A percentile compares a stretch with the other conserved stretches of the same genome.
Evolutionary conservation across 2,888 invertebrate species (phyloP).

Genomic region (Epirrita christyi): DNA sequence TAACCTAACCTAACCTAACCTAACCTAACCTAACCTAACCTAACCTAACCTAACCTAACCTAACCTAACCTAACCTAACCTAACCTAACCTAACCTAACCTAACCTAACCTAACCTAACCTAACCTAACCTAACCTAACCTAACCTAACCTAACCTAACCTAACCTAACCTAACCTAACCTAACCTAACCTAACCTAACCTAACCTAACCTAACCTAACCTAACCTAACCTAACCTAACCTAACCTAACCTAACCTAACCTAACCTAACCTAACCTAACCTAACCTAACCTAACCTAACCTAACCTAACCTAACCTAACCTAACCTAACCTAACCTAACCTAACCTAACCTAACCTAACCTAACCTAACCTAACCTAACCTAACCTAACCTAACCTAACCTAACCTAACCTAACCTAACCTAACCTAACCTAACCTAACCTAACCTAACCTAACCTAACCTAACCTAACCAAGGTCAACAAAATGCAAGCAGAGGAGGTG

Average conservation of each 20-base stretch:
- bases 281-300: slow-evolving; percentile 38
- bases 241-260: slow-evolving; percentile 25
- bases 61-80: slow-evolving; percentile 28
- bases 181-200: slow-evolving; percentile 37
- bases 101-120: slow-evolving; percentile 29
- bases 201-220: slow-evolving; percentile 22
- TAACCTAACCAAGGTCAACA: slow-evolving; percentile 41
- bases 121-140: slow-evolving; percentile 37
- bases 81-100: slow-evolving; percentile 28
- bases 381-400: background rate
- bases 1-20: slow-evolving; percentile 24
- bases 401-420: too few species aligned
- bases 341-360: background rate
- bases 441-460: slow-evolving; percentile 23
- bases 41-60: slow-evolving; percentile 18
- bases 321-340: slow-evolving; percentile 1
- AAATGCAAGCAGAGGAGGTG: too few species aligned
- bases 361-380: slow-evolving; percentile 1
- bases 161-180: slow-evolving; percentile 15
- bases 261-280: slow-evolving; percentile 23
- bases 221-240: slow-evolving; percentile 19
- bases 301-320: slow-evolving; percentile 29
- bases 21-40: slow-evolving; percentile 14
- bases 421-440: too few species aligned
- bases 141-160: slow-evolving; percentile 28